Conservation (phyloP, 1,140 invertebrate species). For the Uloborus diversus region DNA sequence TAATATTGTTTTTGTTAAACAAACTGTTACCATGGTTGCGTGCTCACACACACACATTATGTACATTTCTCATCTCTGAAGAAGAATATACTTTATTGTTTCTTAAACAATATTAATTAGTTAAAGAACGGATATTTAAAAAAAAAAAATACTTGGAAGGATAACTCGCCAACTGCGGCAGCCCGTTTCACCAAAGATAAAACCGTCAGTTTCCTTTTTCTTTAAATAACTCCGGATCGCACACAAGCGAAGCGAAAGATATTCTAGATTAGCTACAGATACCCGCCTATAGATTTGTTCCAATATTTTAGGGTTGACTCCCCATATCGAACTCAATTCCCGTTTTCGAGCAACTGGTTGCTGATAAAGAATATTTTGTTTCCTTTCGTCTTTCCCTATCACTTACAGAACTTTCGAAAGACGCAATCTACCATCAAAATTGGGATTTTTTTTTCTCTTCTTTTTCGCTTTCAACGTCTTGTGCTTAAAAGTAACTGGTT, state of each 20-base stretch:
- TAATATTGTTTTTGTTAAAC: too few relatives aligned
- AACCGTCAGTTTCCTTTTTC: constrained; percentile 16
- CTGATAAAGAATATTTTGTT: constrained; percentile 42
- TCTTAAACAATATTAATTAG: too few relatives aligned
- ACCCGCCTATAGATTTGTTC: constrained; percentile 41
- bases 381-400: constrained; percentile 14
- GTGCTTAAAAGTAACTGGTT: background rate
- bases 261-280: constrained; percentile 53
- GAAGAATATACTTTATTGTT: too few relatives aligned
- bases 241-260: constrained; percentile 41
- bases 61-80: too few relatives aligned
- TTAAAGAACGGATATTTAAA: too few relatives aligned
- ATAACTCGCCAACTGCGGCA: constrained; percentile 31
- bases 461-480: background rate
- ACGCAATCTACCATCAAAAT: constrained; percentile 49
- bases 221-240: constrained; percentile 14
- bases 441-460: constrained; percentile 30
- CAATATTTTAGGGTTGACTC: constrained; percentile 53
- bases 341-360: constrained; percentile 30
- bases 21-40: too few relatives aligned
- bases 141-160: too few relatives aligned
- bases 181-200: constrained; percentile 18
- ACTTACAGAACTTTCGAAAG: background rate
- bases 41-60: too few relatives aligned
- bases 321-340: constrained; percentile 21